Evolutionary conservation across 1,140 invertebrate genomes (phyloP).

Genomic region (Ostrea edulis): DNA sequence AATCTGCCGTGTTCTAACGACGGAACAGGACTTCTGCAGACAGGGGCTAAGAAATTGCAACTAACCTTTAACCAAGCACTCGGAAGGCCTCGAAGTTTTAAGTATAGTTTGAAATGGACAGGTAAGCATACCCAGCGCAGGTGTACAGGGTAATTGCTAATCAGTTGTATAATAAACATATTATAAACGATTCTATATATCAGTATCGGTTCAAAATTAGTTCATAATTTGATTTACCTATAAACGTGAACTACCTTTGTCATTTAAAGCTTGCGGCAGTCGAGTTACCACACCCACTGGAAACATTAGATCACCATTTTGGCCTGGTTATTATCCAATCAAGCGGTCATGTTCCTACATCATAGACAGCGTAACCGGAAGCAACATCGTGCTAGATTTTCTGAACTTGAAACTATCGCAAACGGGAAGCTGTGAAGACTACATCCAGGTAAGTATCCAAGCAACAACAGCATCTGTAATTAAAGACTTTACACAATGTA

Average conservation of each 20-base stretch:
- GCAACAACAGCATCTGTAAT: too few species aligned
- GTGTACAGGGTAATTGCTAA: too few species aligned
- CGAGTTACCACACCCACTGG: not conserved
- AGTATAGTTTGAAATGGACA: slow-evolving; percentile 8
- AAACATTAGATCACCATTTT: slow-evolving; percentile 31
- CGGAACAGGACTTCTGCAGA: not conserved
- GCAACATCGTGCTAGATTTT: slow-evolving; percentile 23
- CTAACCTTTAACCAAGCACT: not conserved
- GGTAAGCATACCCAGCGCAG: not conserved
- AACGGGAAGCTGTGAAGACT: slow-evolving; percentile 6
- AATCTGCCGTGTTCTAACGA: not conserved
- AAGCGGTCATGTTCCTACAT: slow-evolving; percentile 12
- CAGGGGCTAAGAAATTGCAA: slow-evolving; percentile 13
- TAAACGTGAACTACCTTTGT: not conserved
- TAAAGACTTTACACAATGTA: too few species aligned
- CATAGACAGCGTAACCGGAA: not conserved
- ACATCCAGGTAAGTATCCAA: not conserved
- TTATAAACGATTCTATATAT: not conserved
- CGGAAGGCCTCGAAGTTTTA: slow-evolving; percentile 17
- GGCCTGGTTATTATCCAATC: slow-evolving; percentile 27
- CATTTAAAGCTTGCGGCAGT: slow-evolving; percentile 14
- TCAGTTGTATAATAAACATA: not conserved
- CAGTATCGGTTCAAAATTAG: not conserved
- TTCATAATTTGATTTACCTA: not conserved
- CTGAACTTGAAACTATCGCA: slow-evolving; percentile 6